phyloP scores from a whole-genome alignment of 2,888 invertebrate species.

The Galeruca laticollis region DNA sequence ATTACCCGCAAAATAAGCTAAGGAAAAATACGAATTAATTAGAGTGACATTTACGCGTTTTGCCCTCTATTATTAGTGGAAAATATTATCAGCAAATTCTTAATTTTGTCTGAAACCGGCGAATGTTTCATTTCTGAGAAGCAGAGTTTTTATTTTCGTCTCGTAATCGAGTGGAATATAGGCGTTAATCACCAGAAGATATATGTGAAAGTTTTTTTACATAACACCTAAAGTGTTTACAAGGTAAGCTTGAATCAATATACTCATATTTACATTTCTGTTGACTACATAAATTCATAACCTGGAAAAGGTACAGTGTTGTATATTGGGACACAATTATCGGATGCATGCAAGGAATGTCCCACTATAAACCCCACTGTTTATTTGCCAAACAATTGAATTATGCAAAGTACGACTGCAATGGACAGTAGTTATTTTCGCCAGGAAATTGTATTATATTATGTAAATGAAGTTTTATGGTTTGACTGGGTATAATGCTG shows the following conservation, averaged over 20 bases:
- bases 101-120: not conserved
- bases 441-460: no score
- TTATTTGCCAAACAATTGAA: slow-evolving; percentile 22
- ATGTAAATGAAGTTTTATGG: no score
- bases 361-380: slow-evolving; percentile 24
- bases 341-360: slow-evolving; percentile 20
- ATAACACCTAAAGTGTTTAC: slow-evolving; percentile 20
- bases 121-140: not conserved
- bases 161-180: not conserved
- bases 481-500: no score
- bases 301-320: slow-evolving; percentile 18
- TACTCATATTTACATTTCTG: no score
- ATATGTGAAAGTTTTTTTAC: slow-evolving; percentile 14
- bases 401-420: slow-evolving; percentile 21
- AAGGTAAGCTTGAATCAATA: no score
- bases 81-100: not conserved
- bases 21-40: no score
- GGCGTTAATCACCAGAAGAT: slow-evolving; percentile 11
- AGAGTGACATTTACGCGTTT: no score
- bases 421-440: no score
- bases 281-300: slow-evolving; percentile 24
- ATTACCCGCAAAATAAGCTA: no score
- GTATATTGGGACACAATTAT: slow-evolving; percentile 28
- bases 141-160: not conserved
- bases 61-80: not conserved